phyloP scores from a whole-genome alignment of 2,797 vertebrate species.

The Remorina albescens region DNA sequence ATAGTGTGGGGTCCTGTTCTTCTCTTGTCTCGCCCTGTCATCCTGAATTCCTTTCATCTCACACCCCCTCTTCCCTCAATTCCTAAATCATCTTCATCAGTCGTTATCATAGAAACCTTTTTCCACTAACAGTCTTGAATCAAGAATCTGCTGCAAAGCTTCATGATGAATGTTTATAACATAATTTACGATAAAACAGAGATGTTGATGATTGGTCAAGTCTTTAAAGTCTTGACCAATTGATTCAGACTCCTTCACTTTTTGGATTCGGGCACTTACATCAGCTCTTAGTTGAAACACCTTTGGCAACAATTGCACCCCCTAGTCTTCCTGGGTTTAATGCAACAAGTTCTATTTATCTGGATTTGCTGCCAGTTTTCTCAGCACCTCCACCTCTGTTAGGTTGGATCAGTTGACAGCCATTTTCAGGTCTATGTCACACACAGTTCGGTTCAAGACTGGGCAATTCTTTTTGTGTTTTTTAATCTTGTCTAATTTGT shows the following conservation, averaged over 20 bases:
- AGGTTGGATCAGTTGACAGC: too few relatives aligned
- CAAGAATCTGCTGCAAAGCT: constrained; percentile 7
- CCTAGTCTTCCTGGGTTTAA: too few relatives aligned
- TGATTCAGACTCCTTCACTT: neutral
- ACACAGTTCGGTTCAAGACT: too few relatives aligned
- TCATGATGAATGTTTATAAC: neutral
- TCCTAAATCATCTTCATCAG: constrained; percentile 62
- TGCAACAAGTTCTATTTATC: too few relatives aligned
- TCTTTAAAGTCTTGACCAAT: neutral
- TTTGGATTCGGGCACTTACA: too few relatives aligned
- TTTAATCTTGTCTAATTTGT: too few relatives aligned
- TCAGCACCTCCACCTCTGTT: too few relatives aligned
- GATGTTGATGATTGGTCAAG: neutral
- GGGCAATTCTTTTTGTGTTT: too few relatives aligned
- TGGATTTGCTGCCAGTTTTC: too few relatives aligned
- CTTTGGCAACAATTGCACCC: too few relatives aligned
- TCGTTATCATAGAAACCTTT: constrained; percentile 50
- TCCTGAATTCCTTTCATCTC: constrained; percentile 73
- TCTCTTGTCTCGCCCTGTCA: constrained; percentile 73
- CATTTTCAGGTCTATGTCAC: too few relatives aligned
- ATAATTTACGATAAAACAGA: neutral
- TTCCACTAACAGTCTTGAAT: constrained; percentile 28
- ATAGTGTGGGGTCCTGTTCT: constrained; percentile 74
- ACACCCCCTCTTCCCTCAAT: constrained; percentile 50
- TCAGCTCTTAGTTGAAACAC: too few relatives aligned